Conservation (phyloP, 2,113 vertebrate species). For the Odocoileus virginianus region DNA sequence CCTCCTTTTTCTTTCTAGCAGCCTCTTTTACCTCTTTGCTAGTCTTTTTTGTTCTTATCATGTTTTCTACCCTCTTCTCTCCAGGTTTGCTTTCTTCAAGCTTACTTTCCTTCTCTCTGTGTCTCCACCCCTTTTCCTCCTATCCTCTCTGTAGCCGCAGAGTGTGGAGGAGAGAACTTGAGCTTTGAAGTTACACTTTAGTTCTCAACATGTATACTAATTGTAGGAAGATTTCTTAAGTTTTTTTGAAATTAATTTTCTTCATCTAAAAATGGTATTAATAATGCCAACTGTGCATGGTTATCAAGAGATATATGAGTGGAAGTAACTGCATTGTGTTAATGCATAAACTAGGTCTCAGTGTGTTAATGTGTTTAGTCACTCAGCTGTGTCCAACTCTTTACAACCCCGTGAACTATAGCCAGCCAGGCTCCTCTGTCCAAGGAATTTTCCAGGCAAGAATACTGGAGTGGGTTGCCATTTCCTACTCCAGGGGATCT, state of each 20-base stretch:
- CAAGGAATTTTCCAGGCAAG: neutral
- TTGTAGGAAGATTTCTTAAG: neutral
- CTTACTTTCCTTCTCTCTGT: neutral
- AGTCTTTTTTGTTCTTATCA: neutral
- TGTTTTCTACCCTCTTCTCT: neutral
- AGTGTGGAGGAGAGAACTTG: neutral
- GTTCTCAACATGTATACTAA: neutral
- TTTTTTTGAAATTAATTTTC: constrained; percentile 32
- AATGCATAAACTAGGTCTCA: neutral
- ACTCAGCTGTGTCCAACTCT: neutral
- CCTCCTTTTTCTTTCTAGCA: neutral
- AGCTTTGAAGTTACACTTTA: constrained; percentile 7
- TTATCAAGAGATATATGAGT: neutral
- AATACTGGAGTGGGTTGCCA: neutral
- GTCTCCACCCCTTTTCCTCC: neutral
- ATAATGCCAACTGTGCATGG: neutral
- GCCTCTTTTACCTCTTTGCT: neutral
- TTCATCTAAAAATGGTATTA: constrained; percentile 7
- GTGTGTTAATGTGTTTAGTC: neutral
- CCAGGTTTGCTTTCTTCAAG: neutral
- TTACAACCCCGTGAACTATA: neutral
- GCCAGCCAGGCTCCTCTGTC: neutral
- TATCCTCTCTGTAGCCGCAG: neutral
- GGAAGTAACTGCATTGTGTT: neutral
- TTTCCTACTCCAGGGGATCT: neutral